Conservation (phyloP, 2,888 invertebrate genomes). For the Cerceris rybyensis region DNA sequence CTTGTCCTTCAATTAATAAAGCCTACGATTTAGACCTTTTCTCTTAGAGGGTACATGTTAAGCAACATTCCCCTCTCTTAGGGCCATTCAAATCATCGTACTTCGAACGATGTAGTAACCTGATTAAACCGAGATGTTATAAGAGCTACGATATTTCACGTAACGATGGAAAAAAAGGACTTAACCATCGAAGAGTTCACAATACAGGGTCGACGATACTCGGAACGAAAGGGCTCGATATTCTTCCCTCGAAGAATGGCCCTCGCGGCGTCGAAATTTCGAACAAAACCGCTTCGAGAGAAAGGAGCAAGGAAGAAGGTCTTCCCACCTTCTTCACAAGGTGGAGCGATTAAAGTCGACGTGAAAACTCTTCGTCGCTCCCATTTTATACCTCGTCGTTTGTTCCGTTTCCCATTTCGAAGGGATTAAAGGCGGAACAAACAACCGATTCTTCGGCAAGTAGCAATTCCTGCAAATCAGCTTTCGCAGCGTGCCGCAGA, state of each 20-base stretch:
- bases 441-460: constrained; percentile 44
- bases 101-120: too few relatives aligned
- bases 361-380: constrained; percentile 23
- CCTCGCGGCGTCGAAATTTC: constrained; percentile 5
- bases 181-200: background rate
- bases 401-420: constrained; percentile 38
- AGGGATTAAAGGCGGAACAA: constrained; percentile 56
- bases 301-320: background rate
- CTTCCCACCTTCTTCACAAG: constrained; percentile 22
- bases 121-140: too few relatives aligned
- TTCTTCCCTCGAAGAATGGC: background rate
- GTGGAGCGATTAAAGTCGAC: constrained; percentile 50
- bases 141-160: background rate
- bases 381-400: constrained; percentile 35
- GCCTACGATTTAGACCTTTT: too few relatives aligned
- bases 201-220: background rate
- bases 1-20: too few relatives aligned
- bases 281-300: constrained; percentile 12
- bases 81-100: too few relatives aligned
- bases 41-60: too few relatives aligned
- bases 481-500: constrained; percentile 33
- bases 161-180: too few relatives aligned
- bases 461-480: constrained; percentile 54
- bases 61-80: too few relatives aligned
- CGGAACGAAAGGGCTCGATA: background rate